These are phyloP conservation scores for Perodicticus potto DNA, from an alignment of 2,797 vertebrate genomes.

Conservation along the genomic window DNA sequence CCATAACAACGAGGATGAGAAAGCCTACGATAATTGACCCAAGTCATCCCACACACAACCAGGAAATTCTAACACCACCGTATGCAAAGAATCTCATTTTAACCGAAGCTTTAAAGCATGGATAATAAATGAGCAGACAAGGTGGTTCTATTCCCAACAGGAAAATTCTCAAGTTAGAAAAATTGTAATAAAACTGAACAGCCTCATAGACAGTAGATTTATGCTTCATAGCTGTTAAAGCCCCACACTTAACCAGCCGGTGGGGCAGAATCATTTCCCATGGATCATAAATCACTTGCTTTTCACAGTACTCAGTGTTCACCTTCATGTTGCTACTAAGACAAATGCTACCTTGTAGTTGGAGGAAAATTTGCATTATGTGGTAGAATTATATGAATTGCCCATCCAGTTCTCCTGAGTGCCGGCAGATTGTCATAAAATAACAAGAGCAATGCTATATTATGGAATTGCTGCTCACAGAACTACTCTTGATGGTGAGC, in stretches of 20 bases:
- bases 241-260: constrained; percentile 80
- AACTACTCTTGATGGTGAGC: constrained; percentile 51
- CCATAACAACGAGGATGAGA: neutral
- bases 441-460: constrained; percentile 75
- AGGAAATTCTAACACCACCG: neutral
- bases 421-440: constrained; percentile 77
- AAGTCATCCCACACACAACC: neutral
- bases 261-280: constrained; percentile 78
- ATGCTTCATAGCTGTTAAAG: constrained; percentile 74
- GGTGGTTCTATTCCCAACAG: constrained; percentile 77
- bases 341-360: constrained; percentile 74
- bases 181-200: constrained; percentile 82
- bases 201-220: constrained; percentile 81
- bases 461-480: constrained; percentile 66
- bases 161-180: constrained; percentile 81
- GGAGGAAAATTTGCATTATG: constrained; percentile 78
- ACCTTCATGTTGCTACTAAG: constrained; percentile 70
- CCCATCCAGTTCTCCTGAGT: constrained; percentile 78
- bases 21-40: neutral
- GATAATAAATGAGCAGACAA: constrained; percentile 79
- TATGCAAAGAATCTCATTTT: constrained; percentile 33
- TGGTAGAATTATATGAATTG: constrained; percentile 77
- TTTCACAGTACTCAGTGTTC: constrained; percentile 60
- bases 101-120: constrained; percentile 70
- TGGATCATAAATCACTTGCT: constrained; percentile 81